These are phyloP conservation scores for Drosophila parthenogenetica DNA, from an alignment of 2,888 invertebrate species.

Conservation along the genomic window DNA sequence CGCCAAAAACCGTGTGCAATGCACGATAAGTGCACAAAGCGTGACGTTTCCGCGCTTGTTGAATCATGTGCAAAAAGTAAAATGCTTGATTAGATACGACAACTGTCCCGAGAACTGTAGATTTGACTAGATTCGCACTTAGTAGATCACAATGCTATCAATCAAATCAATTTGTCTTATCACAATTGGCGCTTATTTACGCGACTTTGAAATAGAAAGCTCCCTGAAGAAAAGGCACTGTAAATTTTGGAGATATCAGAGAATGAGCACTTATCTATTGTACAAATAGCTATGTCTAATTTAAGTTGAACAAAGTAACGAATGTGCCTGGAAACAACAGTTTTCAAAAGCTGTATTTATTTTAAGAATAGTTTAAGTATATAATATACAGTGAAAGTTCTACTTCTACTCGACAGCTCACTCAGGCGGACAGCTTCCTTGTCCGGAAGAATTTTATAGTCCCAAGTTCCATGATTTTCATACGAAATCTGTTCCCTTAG, in stretches of 20 bases:
- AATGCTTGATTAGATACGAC: conserved; percentile 37
- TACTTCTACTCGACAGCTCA: too few relatives aligned
- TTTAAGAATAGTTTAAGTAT: not conserved
- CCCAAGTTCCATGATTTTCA: too few relatives aligned
- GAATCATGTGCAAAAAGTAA: not conserved
- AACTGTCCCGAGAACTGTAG: not conserved
- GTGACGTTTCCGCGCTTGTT: conserved; percentile 24
- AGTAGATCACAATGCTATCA: conserved; percentile 13
- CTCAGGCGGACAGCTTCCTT: too few relatives aligned
- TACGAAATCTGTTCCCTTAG: too few relatives aligned
- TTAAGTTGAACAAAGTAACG: too few relatives aligned
- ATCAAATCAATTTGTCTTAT: conserved; percentile 1
- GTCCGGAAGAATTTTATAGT: too few relatives aligned
- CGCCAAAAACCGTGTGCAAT: conserved; percentile 56
- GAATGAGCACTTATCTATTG: not conserved
- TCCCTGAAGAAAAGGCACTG: not conserved
- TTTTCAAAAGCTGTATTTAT: not conserved
- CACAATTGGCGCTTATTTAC: not conserved
- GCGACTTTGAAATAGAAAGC: not conserved
- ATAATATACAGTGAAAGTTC: too few relatives aligned
- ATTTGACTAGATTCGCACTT: conserved; percentile 5
- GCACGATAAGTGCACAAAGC: conserved; percentile 19
- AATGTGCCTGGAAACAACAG: not conserved
- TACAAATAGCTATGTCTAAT: not conserved
- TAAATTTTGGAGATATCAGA: conserved; percentile 4